These are phyloP conservation scores for Xyrauchen texanus DNA, from an alignment of 2,113 vertebrate genomes.

Conservation along the genomic window DNA sequence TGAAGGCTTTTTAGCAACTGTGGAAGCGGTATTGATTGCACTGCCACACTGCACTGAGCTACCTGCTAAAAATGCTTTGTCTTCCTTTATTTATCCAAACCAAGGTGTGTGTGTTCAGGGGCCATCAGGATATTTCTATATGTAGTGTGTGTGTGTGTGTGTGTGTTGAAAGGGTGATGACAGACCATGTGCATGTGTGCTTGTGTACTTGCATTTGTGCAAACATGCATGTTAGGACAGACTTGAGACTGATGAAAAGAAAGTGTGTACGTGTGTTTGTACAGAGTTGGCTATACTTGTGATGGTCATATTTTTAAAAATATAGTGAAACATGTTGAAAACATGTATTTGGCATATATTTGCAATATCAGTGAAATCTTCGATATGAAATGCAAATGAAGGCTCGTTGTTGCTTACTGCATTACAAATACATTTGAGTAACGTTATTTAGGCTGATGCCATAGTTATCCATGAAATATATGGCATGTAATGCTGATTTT, in stretches of 20 bases:
- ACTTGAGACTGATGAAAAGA: constrained; percentile 12
- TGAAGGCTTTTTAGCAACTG: constrained; percentile 57
- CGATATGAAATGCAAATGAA: too few relatives aligned
- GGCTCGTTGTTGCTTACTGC: too few relatives aligned
- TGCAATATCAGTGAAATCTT: too few relatives aligned
- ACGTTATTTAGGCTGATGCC: too few relatives aligned
- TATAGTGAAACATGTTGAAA: too few relatives aligned
- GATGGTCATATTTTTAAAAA: too few relatives aligned
- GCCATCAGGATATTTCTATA: not conserved
- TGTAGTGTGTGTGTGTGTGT: not conserved
- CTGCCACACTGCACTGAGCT: constrained; percentile 53
- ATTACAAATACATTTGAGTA: too few relatives aligned
- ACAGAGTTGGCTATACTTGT: too few relatives aligned
- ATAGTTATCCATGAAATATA: too few relatives aligned
- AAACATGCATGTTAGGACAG: constrained; percentile 35
- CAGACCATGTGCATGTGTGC: not conserved
- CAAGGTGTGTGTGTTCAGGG: constrained; percentile 12
- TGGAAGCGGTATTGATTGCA: constrained; percentile 59
- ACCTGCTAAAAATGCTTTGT: constrained; percentile 59
- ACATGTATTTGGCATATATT: too few relatives aligned
- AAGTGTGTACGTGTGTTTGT: constrained; percentile 16
- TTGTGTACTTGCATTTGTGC: constrained; percentile 9
- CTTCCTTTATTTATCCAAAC: constrained; percentile 56
- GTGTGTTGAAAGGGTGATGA: not conserved
- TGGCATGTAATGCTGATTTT: too few relatives aligned